Evolutionary conservation across 2,888 invertebrate genomes (phyloP).

Genomic region (Cantharis rustica): DNA sequence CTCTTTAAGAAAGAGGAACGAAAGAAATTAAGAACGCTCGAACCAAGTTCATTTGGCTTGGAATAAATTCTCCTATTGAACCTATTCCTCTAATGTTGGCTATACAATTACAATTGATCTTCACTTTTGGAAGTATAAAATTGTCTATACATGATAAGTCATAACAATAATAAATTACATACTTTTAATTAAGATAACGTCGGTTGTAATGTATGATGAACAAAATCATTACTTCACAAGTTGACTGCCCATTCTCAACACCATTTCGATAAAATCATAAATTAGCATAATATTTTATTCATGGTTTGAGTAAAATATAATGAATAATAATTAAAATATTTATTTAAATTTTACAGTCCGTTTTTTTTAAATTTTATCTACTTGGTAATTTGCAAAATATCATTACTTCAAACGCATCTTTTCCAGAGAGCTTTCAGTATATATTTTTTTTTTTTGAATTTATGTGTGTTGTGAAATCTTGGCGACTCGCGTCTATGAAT

Average conservation of each 20-base stretch:
- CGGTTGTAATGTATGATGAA: not conserved
- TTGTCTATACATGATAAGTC: not conserved
- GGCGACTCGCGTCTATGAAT: too few relatives aligned
- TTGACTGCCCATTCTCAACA: not conserved
- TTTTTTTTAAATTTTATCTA: not conserved
- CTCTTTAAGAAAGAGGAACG: too few relatives aligned
- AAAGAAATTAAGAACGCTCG: too few relatives aligned
- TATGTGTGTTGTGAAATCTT: too few relatives aligned
- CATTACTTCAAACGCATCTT: not conserved
- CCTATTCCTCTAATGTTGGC: not conserved
- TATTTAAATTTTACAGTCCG: not conserved
- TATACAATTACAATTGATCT: not conserved
- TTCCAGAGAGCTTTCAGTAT: too few relatives aligned
- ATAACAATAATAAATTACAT: not conserved
- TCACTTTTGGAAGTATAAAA: not conserved
- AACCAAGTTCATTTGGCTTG: too few relatives aligned
- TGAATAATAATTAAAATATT: not conserved
- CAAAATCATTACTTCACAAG: not conserved
- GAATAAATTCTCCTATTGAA: too few relatives aligned
- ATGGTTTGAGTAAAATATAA: not conserved
- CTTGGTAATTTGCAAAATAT: not conserved
- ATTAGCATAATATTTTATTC: not conserved
- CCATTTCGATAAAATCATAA: not conserved
- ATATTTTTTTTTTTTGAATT: too few relatives aligned
- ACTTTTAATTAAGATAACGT: not conserved